Evolutionary conservation across 2,888 invertebrate genomes (phyloP).

Genomic region (Rhagophthalmus giganteus): DNA sequence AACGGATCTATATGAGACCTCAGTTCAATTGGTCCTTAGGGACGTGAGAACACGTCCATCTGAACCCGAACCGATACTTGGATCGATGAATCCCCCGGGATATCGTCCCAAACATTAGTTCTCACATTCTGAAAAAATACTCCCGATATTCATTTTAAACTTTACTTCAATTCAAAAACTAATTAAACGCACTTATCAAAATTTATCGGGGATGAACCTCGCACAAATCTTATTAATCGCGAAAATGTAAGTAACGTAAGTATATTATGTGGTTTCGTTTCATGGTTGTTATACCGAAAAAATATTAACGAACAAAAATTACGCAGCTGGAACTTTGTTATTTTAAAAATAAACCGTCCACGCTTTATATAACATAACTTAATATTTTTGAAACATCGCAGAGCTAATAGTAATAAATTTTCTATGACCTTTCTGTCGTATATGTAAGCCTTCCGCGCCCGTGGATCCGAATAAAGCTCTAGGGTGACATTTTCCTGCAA

Average conservation of each 20-base stretch:
- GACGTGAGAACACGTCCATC: slow-evolving; percentile 25
- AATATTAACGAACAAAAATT: too few relatives aligned
- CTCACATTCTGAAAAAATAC: slow-evolving; percentile 6
- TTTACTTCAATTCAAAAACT: neutral
- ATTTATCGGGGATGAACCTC: too few relatives aligned
- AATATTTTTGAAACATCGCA: slow-evolving; percentile 27
- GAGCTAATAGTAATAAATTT: slow-evolving; percentile 37
- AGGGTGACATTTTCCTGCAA: slow-evolving; percentile 52
- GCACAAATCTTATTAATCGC: too few relatives aligned
- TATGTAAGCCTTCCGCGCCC: slow-evolving; percentile 30
- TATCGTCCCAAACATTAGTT: slow-evolving; percentile 10
- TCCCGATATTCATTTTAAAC: neutral
- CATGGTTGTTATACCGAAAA: too few relatives aligned
- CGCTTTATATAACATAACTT: slow-evolving; percentile 21
- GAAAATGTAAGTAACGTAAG: too few relatives aligned
- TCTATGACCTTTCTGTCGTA: slow-evolving; percentile 37
- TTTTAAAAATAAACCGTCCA: slow-evolving; percentile 17
- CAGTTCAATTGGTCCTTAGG: slow-evolving; percentile 21
- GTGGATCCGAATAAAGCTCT: slow-evolving; percentile 39
- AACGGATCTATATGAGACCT: slow-evolving; percentile 6
- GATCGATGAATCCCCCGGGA: slow-evolving; percentile 20
- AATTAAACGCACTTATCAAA: too few relatives aligned
- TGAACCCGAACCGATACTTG: slow-evolving; percentile 23
- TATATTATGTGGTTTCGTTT: too few relatives aligned
- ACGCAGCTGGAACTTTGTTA: slow-evolving; percentile 7